Evolutionary conservation across 2,888 invertebrate species (phyloP).

Genomic region (Drosophila kanekoi): DNA sequence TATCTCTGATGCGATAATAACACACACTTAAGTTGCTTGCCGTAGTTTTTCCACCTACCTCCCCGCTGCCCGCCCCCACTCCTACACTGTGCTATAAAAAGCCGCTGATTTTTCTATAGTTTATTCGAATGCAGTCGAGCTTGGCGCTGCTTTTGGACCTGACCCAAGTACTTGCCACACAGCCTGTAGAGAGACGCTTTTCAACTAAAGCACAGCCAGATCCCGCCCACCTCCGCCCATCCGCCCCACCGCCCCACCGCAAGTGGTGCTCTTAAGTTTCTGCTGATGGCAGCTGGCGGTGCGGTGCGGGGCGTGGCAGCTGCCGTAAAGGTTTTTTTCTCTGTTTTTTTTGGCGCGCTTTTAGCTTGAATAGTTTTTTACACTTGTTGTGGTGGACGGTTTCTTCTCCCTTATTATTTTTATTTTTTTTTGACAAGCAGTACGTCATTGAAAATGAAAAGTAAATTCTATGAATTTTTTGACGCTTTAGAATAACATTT

Average conservation of each 20-base stretch:
- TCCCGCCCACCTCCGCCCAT: slow-evolving; percentile 4
- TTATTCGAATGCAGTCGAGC: slow-evolving; percentile 78
- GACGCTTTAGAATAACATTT: slow-evolving; percentile 2
- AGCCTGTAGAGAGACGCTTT: slow-evolving; percentile 48
- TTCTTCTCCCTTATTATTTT: slow-evolving; percentile 41
- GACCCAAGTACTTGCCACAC: slow-evolving; percentile 66
- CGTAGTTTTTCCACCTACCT: slow-evolving; percentile 18
- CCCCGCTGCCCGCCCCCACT: background rate
- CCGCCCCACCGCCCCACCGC: slow-evolving; percentile 19
- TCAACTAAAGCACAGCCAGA: slow-evolving; percentile 33
- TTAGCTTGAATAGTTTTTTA: slow-evolving; percentile 62
- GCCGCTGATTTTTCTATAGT: slow-evolving; percentile 79
- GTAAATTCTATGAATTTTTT: slow-evolving; percentile 30
- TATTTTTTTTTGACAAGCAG: slow-evolving; percentile 34
- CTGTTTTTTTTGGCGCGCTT: slow-evolving; percentile 50
- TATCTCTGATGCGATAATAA: slow-evolving; percentile 83
- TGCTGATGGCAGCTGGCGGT: slow-evolving; percentile 72
- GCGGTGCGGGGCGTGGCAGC: slow-evolving; percentile 8
- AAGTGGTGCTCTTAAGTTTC: slow-evolving; percentile 76
- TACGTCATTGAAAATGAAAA: slow-evolving; percentile 61
- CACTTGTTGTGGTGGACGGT: slow-evolving; percentile 19
- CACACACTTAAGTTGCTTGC: slow-evolving; percentile 78
- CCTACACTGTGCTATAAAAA: slow-evolving; percentile 66
- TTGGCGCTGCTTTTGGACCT: slow-evolving; percentile 65
- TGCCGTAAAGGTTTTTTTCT: slow-evolving; percentile 47